Percentiles rank a stretch among this genome's conserved stretches.
Evolutionary conservation across 2,797 vertebrate genomes (phyloP).

Genomic region (Sternarchorhynchus goeldii): DNA sequence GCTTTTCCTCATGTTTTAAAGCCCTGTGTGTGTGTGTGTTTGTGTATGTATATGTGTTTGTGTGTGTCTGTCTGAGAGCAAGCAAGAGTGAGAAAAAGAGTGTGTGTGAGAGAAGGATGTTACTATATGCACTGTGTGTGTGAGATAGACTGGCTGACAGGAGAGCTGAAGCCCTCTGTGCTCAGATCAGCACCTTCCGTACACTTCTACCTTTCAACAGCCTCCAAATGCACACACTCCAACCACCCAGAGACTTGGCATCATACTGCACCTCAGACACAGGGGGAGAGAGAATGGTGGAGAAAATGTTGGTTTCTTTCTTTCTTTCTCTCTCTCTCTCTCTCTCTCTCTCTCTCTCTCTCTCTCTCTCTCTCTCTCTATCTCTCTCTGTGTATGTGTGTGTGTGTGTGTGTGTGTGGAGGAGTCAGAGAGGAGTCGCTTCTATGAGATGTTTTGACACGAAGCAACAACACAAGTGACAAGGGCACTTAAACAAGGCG

Average conservation of each 20-base stretch:
- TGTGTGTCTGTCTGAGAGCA: neutral
- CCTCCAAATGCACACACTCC: slow-evolving; percentile 71
- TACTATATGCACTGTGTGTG: slow-evolving; percentile 15
- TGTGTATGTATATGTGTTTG: slow-evolving; percentile 27
- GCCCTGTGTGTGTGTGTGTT: neutral
- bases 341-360: too few relatives aligned
- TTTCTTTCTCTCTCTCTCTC: too few relatives aligned
- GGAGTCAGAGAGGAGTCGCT: slow-evolving; percentile 72
- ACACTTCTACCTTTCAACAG: slow-evolving; percentile 74
- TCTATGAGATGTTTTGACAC: slow-evolving; percentile 82
- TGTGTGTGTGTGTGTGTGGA: slow-evolving; percentile 43
- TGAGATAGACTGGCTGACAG: slow-evolving; percentile 38
- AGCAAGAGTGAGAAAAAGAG: neutral
- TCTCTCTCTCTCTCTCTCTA: too few relatives aligned
- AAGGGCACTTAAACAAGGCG: slow-evolving; percentile 76
- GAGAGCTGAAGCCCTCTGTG: slow-evolving; percentile 32
- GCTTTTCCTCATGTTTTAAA: slow-evolving; percentile 44
- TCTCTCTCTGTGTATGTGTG: slow-evolving; percentile 7
- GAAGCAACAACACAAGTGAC: slow-evolving; percentile 77
- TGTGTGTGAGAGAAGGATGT: neutral
- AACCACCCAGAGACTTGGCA: slow-evolving; percentile 77
- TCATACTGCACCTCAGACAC: slow-evolving; percentile 37
- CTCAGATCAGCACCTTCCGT: slow-evolving; percentile 75
- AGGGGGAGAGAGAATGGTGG: neutral
- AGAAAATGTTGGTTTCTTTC: too few relatives aligned